Evolutionary conservation across 1,140 invertebrate species (phyloP).

Genomic region (Drosophila pandora): DNA sequence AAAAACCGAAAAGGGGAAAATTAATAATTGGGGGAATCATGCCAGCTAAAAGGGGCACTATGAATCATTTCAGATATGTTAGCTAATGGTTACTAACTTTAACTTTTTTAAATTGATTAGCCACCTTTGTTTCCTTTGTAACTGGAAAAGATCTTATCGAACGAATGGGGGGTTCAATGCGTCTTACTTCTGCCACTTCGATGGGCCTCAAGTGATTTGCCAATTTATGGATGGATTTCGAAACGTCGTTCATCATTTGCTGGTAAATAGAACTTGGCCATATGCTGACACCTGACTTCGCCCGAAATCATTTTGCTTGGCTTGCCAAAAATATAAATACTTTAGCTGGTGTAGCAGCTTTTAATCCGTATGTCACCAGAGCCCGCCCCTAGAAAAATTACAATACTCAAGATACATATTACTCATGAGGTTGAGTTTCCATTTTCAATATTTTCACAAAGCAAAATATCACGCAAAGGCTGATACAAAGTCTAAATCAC

Average conservation of each 20-base stretch:
- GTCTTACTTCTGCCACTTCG: slow-evolving; percentile 51
- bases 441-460: slow-evolving; percentile 41
- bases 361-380: slow-evolving; percentile 47
- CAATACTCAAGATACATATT: slow-evolving; percentile 41
- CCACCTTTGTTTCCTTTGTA: slow-evolving; percentile 22
- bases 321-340: neutral
- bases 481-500: slow-evolving; percentile 18
- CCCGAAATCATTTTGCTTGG: neutral
- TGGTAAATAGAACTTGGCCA: slow-evolving; percentile 29
- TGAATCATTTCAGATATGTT: slow-evolving; percentile 37
- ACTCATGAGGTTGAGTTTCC: slow-evolving; percentile 35
- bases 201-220: slow-evolving; percentile 32
- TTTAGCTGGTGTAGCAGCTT: slow-evolving; percentile 31
- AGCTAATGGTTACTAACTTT: slow-evolving; percentile 41
- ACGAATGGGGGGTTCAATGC: slow-evolving; percentile 10
- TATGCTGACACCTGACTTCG: slow-evolving; percentile 25
- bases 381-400: slow-evolving; percentile 24
- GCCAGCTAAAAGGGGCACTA: slow-evolving; percentile 25
- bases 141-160: slow-evolving; percentile 40
- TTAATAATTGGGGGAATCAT: slow-evolving; percentile 24
- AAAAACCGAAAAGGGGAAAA: slow-evolving; percentile 8
- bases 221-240: slow-evolving; percentile 38
- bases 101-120: slow-evolving; percentile 38
- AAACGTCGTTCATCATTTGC: slow-evolving; percentile 41
- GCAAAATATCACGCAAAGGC: slow-evolving; percentile 30